phyloP scores from a whole-genome alignment of 1,140 invertebrate species.

The Neodiprion lecontei region DNA sequence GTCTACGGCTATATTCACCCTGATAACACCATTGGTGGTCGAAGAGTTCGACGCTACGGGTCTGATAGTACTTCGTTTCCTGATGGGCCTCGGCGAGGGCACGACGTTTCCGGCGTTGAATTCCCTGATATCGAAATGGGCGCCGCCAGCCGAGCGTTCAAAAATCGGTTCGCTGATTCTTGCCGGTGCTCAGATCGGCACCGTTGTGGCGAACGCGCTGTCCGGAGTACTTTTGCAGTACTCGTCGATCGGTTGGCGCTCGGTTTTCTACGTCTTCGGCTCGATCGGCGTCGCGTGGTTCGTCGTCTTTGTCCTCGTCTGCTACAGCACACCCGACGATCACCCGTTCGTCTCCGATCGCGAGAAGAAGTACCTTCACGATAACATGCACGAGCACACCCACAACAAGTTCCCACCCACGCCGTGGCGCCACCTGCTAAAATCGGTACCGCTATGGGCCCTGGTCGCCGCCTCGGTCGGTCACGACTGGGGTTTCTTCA shows the following conservation, averaged over 20 bases:
- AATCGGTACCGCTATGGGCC: conserved; percentile 73
- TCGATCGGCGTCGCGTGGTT: conserved; percentile 73
- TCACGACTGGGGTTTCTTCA: conserved; percentile 92
- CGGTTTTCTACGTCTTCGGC: conserved; percentile 84
- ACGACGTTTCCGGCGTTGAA: conserved; percentile 60
- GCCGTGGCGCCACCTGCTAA: conserved; percentile 72
- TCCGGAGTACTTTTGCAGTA: conserved; percentile 71
- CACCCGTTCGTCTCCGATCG: conserved; percentile 81
- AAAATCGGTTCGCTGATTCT: conserved; percentile 73
- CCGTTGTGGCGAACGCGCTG: conserved; percentile 73
- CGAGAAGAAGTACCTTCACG: conserved; percentile 75
- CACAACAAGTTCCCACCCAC: conserved; percentile 53
- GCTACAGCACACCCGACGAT: conserved; percentile 75
- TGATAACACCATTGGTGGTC: conserved; percentile 59
- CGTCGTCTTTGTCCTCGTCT: conserved; percentile 70
- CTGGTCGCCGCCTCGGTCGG: conserved; percentile 71
- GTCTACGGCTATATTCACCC: conserved; percentile 68
- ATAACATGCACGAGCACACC: conserved; percentile 61
- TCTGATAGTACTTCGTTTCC: conserved; percentile 54
- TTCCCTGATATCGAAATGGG: conserved; percentile 72
- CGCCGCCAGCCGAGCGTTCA: conserved; percentile 70
- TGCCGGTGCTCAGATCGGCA: conserved; percentile 71
- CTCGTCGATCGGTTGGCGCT: conserved; percentile 68
- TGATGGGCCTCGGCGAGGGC: too few relatives aligned
- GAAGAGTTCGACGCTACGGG: conserved; percentile 49